Evolutionary conservation across 64 coral and sea anemone genomes (phyloP), one percentile per base, ranked within the genome.

Genomic region (Astreopora myriophthalma): DNA sequence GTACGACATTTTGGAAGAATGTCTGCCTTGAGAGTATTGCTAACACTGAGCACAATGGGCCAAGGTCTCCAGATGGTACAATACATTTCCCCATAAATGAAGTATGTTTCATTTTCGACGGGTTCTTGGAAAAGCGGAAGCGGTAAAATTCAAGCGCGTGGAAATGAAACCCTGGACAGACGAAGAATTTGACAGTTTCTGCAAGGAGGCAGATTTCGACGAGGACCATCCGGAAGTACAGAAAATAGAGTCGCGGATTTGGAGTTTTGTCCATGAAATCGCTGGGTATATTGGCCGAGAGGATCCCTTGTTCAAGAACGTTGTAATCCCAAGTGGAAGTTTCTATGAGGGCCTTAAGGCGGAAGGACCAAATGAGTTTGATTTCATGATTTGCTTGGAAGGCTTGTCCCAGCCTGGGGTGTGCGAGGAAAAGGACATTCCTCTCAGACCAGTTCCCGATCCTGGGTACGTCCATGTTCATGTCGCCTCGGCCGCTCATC

Each of bases 321-420:
- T 22, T 87, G 84, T 80, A 8, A 57, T 93, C 68, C 91, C 74
- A 3, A 80, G 91, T 29, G 91, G 84, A 34, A 93, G 91, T 37
- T 93, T 68, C 61, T 93, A 78, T 29, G 91, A 93, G 67, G 76
- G 80, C 32, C 84, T 93, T 0, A 93, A 93, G 57, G 91, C 62
- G 12, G 84, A 88, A 80, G 61, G 87, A 28, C 91, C 91, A 13
- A 74, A 93, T 58, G 91, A 93, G 42, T 93, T 93, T 25, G 91
- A 93, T 71, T 93, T 61, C 23, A 93, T 93, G 91, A 40, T 93
- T 77, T 93, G 91, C 60, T 14, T 93, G 9, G 79, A 30, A 3
- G 22, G 88, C 16, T 48, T 93, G 25, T 93, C 74, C 7, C 20
- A 71, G 32, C 26, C 84, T 33, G 84, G 74, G n/a, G 74, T 87